These are phyloP conservation scores for Synergus umbraculus DNA, from an alignment of 2,888 invertebrate genomes.

Conservation along the genomic window DNA sequence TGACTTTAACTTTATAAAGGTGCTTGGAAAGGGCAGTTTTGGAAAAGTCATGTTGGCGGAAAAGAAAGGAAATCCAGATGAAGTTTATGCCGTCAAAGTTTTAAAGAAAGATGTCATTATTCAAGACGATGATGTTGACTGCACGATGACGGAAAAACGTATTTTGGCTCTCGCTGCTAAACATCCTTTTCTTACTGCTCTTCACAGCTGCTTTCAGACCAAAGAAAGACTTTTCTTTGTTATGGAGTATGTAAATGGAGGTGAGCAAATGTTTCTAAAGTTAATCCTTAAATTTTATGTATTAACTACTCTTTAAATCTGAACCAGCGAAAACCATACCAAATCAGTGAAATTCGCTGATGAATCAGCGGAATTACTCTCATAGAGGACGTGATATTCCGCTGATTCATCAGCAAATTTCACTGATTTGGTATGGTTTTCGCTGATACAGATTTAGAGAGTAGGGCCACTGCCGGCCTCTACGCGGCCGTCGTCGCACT, in stretches of 20 bases:
- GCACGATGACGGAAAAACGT: constrained; percentile 98
- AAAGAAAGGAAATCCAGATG: constrained; percentile 90
- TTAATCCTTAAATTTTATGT: too few species aligned
- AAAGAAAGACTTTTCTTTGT: constrained; percentile 97
- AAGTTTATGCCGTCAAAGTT: constrained; percentile 93
- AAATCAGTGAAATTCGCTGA: too few species aligned
- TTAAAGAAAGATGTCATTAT: constrained; percentile 98
- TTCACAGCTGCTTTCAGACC: constrained; percentile 98
- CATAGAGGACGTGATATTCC: too few species aligned
- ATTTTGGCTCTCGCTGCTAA: constrained; percentile 97
- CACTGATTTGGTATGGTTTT: too few species aligned
- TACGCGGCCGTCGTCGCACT: too few species aligned
- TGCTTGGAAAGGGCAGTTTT: constrained; percentile 98
- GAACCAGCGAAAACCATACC: too few species aligned
- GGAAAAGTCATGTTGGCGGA: constrained; percentile 99
- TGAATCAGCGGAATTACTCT: too few species aligned
- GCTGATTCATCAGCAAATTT: too few species aligned
- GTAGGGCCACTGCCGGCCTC: too few species aligned
- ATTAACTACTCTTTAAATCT: too few species aligned
- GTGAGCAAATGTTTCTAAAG: constrained; percentile 54
- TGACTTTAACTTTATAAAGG: constrained; percentile 98
- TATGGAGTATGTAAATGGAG: constrained; percentile 99
- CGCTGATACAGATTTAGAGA: too few species aligned
- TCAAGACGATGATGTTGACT: constrained; percentile 99
- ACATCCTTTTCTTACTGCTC: constrained; percentile 98